Evolutionary conservation across 1,140 invertebrate species (phyloP).

Genomic region (Scaptodrosophila lebanonensis): DNA sequence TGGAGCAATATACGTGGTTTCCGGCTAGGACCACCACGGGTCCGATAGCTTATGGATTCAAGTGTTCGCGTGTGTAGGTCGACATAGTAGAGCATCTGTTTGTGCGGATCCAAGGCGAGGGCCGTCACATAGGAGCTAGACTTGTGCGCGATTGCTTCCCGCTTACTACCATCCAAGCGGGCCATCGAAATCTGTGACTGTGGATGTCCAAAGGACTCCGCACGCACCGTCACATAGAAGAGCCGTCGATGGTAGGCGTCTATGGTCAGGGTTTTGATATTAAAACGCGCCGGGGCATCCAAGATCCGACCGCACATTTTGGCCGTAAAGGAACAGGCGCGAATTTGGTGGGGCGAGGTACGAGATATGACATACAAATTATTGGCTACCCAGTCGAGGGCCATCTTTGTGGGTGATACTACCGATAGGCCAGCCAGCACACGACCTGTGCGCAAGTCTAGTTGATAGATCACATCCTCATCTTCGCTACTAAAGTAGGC

Average conservation of each 20-base stretch:
- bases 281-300: slow-evolving; percentile 52
- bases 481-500: slow-evolving; percentile 77
- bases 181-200: slow-evolving; percentile 80
- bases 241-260: slow-evolving; percentile 79
- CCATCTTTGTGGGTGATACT: slow-evolving; percentile 82
- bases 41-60: slow-evolving; percentile 80
- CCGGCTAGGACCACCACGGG: slow-evolving; percentile 77
- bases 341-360: slow-evolving; percentile 74
- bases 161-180: slow-evolving; percentile 82
- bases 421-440: slow-evolving; percentile 78
- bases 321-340: slow-evolving; percentile 80
- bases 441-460: slow-evolving; percentile 42
- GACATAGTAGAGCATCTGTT: slow-evolving; percentile 83
- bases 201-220: slow-evolving; percentile 72
- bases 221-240: slow-evolving; percentile 79
- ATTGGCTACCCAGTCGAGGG: slow-evolving; percentile 85
- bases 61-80: slow-evolving; percentile 82
- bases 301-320: slow-evolving; percentile 81
- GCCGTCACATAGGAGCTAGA: slow-evolving; percentile 80
- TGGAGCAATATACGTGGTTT: slow-evolving; percentile 78
- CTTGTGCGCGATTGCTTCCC: slow-evolving; percentile 66
- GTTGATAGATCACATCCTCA: slow-evolving; percentile 60
- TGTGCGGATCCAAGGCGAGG: slow-evolving; percentile 83
- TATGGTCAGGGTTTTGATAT: slow-evolving; percentile 79
- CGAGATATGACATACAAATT: slow-evolving; percentile 88